Conservation (phyloP, 1,140 invertebrate species). For the Pseudoatta argentina region DNA sequence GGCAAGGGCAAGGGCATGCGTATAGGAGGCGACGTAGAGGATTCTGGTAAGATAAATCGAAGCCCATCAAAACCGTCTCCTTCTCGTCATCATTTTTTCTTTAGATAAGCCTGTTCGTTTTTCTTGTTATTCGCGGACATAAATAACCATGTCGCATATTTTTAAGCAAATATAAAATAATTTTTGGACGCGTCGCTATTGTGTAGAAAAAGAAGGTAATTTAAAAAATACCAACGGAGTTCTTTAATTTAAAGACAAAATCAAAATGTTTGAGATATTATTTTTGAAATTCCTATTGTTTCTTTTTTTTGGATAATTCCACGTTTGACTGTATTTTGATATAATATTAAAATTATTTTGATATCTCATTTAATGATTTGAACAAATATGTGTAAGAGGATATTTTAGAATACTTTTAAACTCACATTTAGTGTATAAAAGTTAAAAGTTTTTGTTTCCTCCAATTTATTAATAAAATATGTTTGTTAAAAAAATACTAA, state of each 20-base stretch:
- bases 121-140: background rate
- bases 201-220: background rate
- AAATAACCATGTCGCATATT: background rate
- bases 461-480: background rate
- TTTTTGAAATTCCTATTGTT: background rate
- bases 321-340: background rate
- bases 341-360: conserved; percentile 1
- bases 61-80: background rate
- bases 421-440: background rate
- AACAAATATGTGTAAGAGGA: background rate
- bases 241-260: background rate
- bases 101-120: background rate
- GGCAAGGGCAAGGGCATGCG: conserved; percentile 85
- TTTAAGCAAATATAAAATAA: background rate
- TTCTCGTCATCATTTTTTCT: background rate
- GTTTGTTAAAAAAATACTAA: background rate
- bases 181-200: background rate
- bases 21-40: conserved; percentile 70
- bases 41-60: conserved; percentile 63
- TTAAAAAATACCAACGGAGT: background rate
- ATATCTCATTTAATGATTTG: background rate
- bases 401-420: background rate
- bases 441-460: background rate
- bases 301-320: background rate
- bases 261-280: background rate